Evolutionary conservation across 2,888 invertebrate species (phyloP).

Genomic region (Craniophora ligustri): DNA sequence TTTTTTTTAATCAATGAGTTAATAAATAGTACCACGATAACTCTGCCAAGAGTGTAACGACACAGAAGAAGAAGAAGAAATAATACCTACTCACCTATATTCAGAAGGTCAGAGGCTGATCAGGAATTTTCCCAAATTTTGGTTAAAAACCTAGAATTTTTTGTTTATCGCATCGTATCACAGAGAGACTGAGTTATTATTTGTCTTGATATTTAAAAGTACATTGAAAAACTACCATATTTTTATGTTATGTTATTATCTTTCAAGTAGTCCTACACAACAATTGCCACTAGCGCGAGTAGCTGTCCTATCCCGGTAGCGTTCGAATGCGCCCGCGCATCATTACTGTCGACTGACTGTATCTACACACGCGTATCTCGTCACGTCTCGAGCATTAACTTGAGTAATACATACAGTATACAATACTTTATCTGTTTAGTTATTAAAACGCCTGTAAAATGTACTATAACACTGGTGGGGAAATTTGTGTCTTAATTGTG

Average conservation of each 20-base stretch:
- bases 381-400: slow-evolving; percentile 41
- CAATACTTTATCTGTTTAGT: slow-evolving; percentile 34
- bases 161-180: no score
- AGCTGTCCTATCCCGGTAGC: neutral
- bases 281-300: slow-evolving; percentile 16
- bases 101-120: no score
- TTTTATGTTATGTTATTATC: neutral
- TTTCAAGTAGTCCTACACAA: neutral
- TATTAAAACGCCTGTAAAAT: slow-evolving; percentile 34
- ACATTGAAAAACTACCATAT: neutral
- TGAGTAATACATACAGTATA: slow-evolving; percentile 20
- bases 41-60: no score
- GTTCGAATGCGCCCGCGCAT: slow-evolving; percentile 38
- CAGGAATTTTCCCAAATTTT: no score
- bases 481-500: slow-evolving; percentile 20
- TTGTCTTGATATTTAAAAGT: no score
- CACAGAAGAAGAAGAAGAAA: no score
- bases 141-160: no score
- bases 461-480: slow-evolving; percentile 3
- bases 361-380: slow-evolving; percentile 28
- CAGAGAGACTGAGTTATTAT: no score
- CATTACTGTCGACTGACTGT: slow-evolving; percentile 10
- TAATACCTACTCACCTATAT: no score
- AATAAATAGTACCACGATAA: no score
- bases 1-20: no score